A percentile compares a stretch with the other conserved stretches of the same genome.
phyloP scores from a whole-genome alignment of 2,113 vertebrate species.

The Ploceus nigricollis region DNA sequence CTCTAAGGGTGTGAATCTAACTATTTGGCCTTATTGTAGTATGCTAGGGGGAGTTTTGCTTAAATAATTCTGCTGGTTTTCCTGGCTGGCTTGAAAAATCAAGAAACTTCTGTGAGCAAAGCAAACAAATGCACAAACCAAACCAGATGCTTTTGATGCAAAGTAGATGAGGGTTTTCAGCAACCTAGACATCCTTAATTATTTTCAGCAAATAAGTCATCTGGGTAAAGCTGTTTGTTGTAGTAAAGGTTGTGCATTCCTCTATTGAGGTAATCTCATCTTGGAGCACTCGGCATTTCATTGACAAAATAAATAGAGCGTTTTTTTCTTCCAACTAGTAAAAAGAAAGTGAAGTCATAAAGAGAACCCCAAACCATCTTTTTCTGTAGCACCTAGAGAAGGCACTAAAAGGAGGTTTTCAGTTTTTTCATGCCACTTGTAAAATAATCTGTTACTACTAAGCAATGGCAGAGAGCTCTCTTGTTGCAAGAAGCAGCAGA shows the following conservation, averaged over 20 bases:
- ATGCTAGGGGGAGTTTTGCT: not conserved
- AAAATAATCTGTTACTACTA: not conserved
- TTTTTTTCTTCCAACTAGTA: not conserved
- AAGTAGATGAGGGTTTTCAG: not conserved
- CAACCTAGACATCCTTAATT: not conserved
- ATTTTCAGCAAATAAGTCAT: not conserved
- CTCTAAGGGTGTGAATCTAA: not conserved
- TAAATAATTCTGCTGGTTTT: not conserved
- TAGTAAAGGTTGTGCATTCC: not conserved
- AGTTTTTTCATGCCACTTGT: not conserved
- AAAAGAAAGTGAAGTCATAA: not conserved
- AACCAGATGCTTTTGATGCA: not conserved
- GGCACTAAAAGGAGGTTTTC: not conserved
- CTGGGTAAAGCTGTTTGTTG: not conserved
- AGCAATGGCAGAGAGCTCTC: not conserved
- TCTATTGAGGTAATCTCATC: not conserved
- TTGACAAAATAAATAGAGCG: not conserved
- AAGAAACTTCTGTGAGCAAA: not conserved
- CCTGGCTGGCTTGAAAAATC: not conserved
- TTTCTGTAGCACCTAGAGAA: not conserved
- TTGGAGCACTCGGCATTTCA: not conserved
- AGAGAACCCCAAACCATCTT: not conserved
- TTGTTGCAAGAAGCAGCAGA: not conserved
- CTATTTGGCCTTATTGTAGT: not conserved
- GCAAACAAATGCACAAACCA: constrained; percentile 29